Base-by-base conservation (phyloP, 2,113 vertebrate species). In the Ranitomeya variabilis region DNA sequence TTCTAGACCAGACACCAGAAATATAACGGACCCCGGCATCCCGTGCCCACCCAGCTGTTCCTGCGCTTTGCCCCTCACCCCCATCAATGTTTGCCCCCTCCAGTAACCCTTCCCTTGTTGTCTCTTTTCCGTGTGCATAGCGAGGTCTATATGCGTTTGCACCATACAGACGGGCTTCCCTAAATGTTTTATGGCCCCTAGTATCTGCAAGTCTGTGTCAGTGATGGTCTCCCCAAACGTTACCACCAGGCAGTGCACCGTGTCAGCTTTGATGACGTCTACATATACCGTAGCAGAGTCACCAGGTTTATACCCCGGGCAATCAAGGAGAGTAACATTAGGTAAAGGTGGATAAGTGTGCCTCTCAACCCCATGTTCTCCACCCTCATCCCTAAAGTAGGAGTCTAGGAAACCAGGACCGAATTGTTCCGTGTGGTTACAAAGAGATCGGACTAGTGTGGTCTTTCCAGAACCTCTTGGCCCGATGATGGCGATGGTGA, bases 1-100 rank as follows among this genome's bases (percentile, higher is more conserved):
- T 85, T 90, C 89, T 23, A 91, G 84, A 9, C 54, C 77, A 0
- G 91, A 90, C 18, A 91, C 69, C 26, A 90, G 85, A 71, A 90
- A 90, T 0, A 85, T 1, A 9, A 51, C 51, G 18, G 19, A 57
- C 26, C 87, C 15, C 1, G 87, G 87, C 23, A 86, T 3, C 12
- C 84, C 76, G 0, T 71, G 55, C 55, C 66, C 87, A 54, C n/a
- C 26, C 19, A 91, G n/a, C 0, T 2, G 26, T 8, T 86, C 90
- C 0, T 54, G 52, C 54, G 86, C 19, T 18, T 51, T 80, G 10
- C 62, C 86, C 57, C 77, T 86, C 31, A 88, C 37, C 45, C 10
- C 31, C 3, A 31, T 26, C 73, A 90, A 23, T 13, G 76, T 82
- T 59, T 90, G 77, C 0, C 62, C 9, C 3, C 62, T 51, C 51